Evolutionary conservation across 1,140 invertebrate genomes (phyloP).

Genomic region (Meloidogyne exigua): DNA sequence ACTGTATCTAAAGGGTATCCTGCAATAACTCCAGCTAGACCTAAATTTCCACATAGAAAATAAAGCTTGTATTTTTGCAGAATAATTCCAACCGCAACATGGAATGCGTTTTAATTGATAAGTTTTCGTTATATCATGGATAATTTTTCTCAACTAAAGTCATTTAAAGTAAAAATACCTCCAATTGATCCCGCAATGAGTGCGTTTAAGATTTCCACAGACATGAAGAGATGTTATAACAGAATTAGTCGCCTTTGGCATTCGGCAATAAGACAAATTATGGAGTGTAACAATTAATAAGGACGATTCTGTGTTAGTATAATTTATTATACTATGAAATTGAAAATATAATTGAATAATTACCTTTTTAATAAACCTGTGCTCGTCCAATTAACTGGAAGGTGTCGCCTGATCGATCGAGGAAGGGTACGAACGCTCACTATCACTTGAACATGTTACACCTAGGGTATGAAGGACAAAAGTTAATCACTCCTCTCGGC

Average conservation of each 20-base stretch:
- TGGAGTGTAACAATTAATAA: neutral
- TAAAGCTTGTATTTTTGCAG: neutral
- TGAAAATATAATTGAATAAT: neutral
- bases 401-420: neutral
- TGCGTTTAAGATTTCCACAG: neutral
- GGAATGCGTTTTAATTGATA: no score
- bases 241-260: neutral
- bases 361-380: neutral
- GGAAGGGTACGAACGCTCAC: neutral
- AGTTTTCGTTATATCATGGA: no score
- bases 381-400: neutral
- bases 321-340: neutral
- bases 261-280: neutral
- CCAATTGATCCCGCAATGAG: neutral
- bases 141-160: no score
- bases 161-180: neutral
- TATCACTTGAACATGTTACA: neutral
- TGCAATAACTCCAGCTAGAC: slow-evolving; percentile 81
- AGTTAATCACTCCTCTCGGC: no score
- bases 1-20: slow-evolving; percentile 86
- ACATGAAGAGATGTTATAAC: neutral
- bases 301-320: neutral
- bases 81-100: no score
- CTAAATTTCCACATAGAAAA: slow-evolving; percentile 1
- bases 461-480: no score